Evolutionary conservation across 2,888 invertebrate genomes (phyloP), one percentile per base, ranked within the genome.

Genomic region (Branchellion lobata): DNA sequence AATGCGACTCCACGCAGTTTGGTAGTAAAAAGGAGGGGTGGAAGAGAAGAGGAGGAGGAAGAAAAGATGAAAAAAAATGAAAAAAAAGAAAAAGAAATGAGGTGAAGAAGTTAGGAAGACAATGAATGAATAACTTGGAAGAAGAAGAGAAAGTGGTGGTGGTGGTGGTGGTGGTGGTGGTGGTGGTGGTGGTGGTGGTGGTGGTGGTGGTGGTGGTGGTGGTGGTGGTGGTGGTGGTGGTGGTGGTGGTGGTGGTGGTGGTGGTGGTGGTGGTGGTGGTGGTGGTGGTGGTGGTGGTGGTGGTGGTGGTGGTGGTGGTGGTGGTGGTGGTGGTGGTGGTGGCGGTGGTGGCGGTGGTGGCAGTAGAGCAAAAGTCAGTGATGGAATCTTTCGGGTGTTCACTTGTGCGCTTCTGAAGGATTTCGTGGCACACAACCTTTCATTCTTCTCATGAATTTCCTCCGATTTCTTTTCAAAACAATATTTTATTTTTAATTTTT

Each of bases 101-200:
- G 18, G 51, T 51, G 51, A 51, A 51, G 11, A 11, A 51, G 18
- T 51, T 51, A 11, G 18, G 11, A 51, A 51, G 18, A 18, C 14
- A 18, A 51, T 51, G 51, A 51, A 51, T 51, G 51, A 18, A 51
- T 51, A 18, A 18, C 11, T 51, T 11, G 24, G 34, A 18, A 72
- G 51, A 14, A 24, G 51, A 18, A 24, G 51, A 14, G 31, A 29
- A 14, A 40, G 51, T 18, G 31, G 51, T 74, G 31, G 51, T 51
- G 34, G 51, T 29, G 47, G n/a, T 57, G 33, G 53, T 75, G 53
- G 51, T 14, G 31, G 11, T 74, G 24, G 51, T 74, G 51, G 36
- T 47, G 51, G 51, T 51, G 34, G 51, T 74, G 51, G 51, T 47
- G 51, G 51, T 74, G 31, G 51, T 74, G 31, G 51, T 47, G 51